Conservation (phyloP, 1,140 invertebrate genomes). For the Planococcus citri region DNA sequence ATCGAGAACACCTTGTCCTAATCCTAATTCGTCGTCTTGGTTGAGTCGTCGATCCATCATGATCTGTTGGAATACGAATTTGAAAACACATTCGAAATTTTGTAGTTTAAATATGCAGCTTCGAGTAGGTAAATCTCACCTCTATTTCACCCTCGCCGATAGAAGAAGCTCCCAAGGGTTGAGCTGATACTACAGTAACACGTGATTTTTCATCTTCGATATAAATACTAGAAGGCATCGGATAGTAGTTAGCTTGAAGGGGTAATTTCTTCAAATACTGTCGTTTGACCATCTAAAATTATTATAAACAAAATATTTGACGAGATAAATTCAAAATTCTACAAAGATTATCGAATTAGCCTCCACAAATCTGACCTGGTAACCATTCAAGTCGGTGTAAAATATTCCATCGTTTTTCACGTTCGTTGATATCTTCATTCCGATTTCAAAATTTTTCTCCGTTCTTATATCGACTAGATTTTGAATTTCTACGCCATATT, state of each 20-base stretch:
- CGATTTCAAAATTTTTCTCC: conserved; percentile 73
- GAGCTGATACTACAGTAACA: conserved; percentile 66
- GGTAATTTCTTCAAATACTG: conserved; percentile 76
- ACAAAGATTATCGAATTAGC: not conserved
- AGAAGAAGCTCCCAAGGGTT: conserved; percentile 76
- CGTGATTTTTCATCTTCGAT: conserved; percentile 68
- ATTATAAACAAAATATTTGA: conserved; percentile 23
- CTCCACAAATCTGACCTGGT: conserved; percentile 45
- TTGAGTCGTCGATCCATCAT: conserved; percentile 88
- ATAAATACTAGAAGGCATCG: conserved; percentile 71
- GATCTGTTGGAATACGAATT: conserved; percentile 41
- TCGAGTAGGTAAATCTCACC: conserved; percentile 35
- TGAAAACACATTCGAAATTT: no score
- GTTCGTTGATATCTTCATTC: conserved; percentile 65
- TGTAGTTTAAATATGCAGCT: no score
- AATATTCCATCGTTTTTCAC: conserved; percentile 59
- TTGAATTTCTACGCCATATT: conserved; percentile 46
- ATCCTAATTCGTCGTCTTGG: conserved; percentile 87
- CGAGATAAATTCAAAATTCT: not conserved
- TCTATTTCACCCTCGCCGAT: conserved; percentile 68
- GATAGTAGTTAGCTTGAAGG: conserved; percentile 92
- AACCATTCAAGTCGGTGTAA: conserved; percentile 71
- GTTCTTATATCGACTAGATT: conserved; percentile 65
- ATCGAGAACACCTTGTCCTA: conserved; percentile 80
- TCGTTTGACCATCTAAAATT: conserved; percentile 74